Base-by-base conservation (phyloP, 1,140 invertebrate species). In the Pachypeltis micranthus region DNA sequence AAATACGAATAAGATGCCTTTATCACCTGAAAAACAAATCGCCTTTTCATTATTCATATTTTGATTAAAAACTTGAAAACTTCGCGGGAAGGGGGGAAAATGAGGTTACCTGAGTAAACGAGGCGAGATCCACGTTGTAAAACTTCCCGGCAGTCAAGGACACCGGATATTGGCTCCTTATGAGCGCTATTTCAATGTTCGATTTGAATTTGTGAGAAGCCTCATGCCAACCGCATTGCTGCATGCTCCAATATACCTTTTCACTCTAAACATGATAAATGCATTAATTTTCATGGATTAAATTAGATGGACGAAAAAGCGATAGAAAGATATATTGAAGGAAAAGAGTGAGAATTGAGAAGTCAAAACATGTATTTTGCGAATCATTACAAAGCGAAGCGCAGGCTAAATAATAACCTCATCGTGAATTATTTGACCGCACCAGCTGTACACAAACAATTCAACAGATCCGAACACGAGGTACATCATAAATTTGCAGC, bases 31-130 rank as follows among this genome's bases (percentile, higher is more conserved):
- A 63, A 58, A 1, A 47, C 2, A 31, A 21, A 59, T 25, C 23
- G 4, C 19, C 47, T 7, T 54, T 19, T 54, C 47, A 10, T 54
- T 10, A 7, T 54, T 21, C 7, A n/a, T 54, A 19, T 19, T n/a
- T 26, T n/a, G 19, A 59, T 25, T 73, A 72, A 65, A 62, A 74
- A 71, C 25, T 59, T 57, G 14, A 44, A 26, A 4, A 24, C 25
- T 25, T 62, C 59, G 69, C 7, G 16, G 76, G 70, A 59, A 73
- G 70, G 12, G 76, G 75, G 64, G 75, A 56, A 29, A 23, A 25
- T 26, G 31, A 72, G 58, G 16, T 73, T 63, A 63, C 62, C 65
- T 63, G 62, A 44, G 65, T 58, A 31, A 66, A 66, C 2, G 65
- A 61, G 1, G 28, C 28, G 1, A 66, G 28, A 51, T 66, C 31